Conservation (phyloP, 2,797 vertebrate genomes). For the Neomorphus geoffroyi region DNA sequence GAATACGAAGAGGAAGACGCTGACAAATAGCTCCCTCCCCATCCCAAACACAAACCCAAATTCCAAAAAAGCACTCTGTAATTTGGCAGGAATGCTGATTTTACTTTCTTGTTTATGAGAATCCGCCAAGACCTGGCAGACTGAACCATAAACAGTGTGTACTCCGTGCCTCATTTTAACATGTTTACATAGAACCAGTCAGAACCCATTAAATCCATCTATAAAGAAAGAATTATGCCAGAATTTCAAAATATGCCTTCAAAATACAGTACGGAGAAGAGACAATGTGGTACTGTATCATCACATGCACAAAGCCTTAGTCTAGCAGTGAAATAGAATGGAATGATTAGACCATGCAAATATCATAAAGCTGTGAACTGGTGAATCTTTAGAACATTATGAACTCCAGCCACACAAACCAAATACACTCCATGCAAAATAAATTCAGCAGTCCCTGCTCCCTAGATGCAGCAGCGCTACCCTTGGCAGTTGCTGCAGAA, state of each 20-base stretch:
- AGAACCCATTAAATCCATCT: background rate
- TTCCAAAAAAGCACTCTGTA: background rate
- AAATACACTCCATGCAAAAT: background rate
- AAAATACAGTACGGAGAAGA: background rate
- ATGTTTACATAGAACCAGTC: background rate
- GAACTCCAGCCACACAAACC: background rate
- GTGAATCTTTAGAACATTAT: background rate
- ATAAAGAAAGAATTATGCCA: background rate
- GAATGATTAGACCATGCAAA: background rate
- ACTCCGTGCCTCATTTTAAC: background rate
- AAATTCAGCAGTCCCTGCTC: background rate
- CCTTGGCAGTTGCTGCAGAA: background rate
- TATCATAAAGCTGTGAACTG: background rate
- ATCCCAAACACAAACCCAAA: background rate
- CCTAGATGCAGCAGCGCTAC: background rate
- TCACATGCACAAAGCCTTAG: background rate
- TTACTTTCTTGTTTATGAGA: background rate
- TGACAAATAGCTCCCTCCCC: background rate
- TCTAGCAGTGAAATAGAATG: background rate
- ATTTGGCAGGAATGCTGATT: background rate
- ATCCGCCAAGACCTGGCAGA: background rate
- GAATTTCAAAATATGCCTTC: background rate
- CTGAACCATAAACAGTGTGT: background rate
- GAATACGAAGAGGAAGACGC: background rate
- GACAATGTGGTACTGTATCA: background rate